Evolutionary conservation across 2,888 invertebrate species (phyloP).

Genomic region (Ceriagrion tenellum): DNA sequence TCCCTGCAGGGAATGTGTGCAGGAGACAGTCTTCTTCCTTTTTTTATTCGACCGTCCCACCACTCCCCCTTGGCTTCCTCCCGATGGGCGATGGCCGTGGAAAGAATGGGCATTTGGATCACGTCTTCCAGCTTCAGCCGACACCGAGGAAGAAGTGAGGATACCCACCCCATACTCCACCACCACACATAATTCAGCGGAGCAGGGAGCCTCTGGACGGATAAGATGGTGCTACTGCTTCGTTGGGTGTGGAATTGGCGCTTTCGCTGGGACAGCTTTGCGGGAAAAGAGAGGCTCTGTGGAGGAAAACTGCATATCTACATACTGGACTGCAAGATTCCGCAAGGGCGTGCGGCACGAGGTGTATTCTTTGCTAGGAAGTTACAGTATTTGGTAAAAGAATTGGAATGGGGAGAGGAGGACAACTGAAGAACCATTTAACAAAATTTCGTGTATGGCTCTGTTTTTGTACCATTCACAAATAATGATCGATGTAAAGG

Average conservation of each 20-base stretch:
- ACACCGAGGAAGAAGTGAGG: neutral
- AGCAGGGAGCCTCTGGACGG: neutral
- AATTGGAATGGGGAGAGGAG: neutral
- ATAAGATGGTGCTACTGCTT: neutral
- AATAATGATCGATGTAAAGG: too few relatives aligned
- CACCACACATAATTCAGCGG: conserved; percentile 45
- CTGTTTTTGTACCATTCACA: too few relatives aligned
- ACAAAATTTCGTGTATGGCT: too few relatives aligned
- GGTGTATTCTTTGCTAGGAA: neutral
- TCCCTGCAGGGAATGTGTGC: neutral
- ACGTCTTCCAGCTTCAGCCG: conserved; percentile 22
- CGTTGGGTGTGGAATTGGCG: neutral
- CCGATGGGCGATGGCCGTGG: neutral
- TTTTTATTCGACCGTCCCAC: neutral
- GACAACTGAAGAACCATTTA: neutral
- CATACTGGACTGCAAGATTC: neutral
- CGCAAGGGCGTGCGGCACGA: neutral
- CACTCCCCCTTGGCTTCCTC: neutral
- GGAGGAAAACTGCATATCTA: too few relatives aligned
- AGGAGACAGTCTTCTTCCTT: neutral
- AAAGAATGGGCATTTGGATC: conserved; percentile 57
- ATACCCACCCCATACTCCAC: neutral
- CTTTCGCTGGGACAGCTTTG: neutral
- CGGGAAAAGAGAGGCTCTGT: neutral
- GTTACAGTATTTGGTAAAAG: neutral